Conservation (phyloP, 1,140 invertebrate genomes). For the Ostrea edulis region DNA sequence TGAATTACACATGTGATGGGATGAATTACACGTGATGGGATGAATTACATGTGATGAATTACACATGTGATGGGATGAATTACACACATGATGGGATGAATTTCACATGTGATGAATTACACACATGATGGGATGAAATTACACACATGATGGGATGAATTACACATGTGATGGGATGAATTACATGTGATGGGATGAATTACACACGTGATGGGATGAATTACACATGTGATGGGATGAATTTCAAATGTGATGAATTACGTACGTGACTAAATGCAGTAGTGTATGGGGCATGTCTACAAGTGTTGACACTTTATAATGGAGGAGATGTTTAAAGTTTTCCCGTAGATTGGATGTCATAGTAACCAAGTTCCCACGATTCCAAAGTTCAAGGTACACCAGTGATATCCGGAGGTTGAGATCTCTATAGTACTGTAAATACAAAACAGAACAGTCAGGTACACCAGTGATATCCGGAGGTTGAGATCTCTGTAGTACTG, state of each 20-base stretch:
- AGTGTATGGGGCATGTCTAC: conserved; percentile 92
- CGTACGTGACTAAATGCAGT: conserved; percentile 93
- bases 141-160: too few species aligned
- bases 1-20: conserved; percentile 78
- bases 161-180: too few species aligned
- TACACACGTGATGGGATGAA: neutral
- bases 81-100: too few species aligned
- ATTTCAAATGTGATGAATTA: neutral
- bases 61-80: too few species aligned
- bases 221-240: conserved; percentile 78
- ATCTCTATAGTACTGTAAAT: conserved; percentile 92
- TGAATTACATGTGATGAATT: too few species aligned
- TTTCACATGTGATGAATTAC: too few species aligned
- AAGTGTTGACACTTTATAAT: conserved; percentile 90
- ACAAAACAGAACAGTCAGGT: neutral
- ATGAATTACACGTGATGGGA: neutral
- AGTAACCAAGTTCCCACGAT: conserved; percentile 88
- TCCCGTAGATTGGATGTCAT: conserved; percentile 81
- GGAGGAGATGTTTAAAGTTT: conserved; percentile 93
- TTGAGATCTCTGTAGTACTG: conserved; percentile 96
- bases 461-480: conserved; percentile 93
- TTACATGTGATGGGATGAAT: too few species aligned
- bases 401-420: conserved; percentile 95
- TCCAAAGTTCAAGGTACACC: conserved; percentile 98
- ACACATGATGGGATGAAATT: too few species aligned